These are phyloP conservation scores for Takifugu flavidus DNA, from an alignment of 2,113 vertebrate species.

Conservation along the genomic window DNA sequence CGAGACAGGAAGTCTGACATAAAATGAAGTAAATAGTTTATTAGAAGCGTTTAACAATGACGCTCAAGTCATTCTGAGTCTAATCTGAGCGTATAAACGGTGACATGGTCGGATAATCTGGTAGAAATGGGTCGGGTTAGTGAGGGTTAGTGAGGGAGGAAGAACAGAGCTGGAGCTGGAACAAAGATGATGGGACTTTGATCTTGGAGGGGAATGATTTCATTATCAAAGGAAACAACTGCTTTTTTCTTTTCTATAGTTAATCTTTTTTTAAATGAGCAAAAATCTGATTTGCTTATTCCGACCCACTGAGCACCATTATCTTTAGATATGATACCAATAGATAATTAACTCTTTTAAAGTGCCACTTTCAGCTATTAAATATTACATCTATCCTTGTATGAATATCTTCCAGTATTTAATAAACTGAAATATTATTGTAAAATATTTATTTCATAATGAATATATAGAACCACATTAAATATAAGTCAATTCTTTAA, in stretches of 20 bases:
- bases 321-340: too few species aligned
- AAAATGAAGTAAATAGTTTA: conserved; percentile 28
- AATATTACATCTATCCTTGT: too few species aligned
- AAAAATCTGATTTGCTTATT: too few species aligned
- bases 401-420: too few species aligned
- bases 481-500: too few species aligned
- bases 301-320: too few species aligned
- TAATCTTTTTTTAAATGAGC: neutral
- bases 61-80: conserved; percentile 52
- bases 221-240: neutral
- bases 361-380: too few species aligned
- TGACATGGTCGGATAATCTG: conserved; percentile 67
- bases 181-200: conserved; percentile 10
- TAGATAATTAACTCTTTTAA: too few species aligned
- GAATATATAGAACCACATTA: too few species aligned
- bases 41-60: conserved; percentile 48
- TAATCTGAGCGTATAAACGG: conserved; percentile 66
- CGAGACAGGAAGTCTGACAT: conserved; percentile 2
- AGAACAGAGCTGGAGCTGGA: conserved; percentile 11
- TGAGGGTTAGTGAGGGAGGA: conserved; percentile 3
- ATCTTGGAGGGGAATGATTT: neutral
- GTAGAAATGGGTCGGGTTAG: conserved; percentile 25
- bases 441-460: too few species aligned
- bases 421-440: too few species aligned
- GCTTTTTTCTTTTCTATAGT: neutral